Evolutionary conservation across 2,888 invertebrate genomes (phyloP), one percentile per base, ranked within the genome.

Genomic region (Chouioia cunea): DNA sequence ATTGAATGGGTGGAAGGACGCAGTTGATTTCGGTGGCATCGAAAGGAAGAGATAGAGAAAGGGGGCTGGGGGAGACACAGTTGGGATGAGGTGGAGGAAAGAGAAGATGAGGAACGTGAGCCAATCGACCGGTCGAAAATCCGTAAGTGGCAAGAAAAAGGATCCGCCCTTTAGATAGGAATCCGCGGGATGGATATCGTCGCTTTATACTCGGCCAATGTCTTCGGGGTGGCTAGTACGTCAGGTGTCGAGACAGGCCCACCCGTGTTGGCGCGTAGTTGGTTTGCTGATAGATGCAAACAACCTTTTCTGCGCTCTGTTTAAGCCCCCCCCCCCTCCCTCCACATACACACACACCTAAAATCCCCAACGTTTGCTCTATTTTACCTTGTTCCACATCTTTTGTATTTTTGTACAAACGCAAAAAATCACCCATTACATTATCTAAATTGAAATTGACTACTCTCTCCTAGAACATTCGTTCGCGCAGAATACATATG

Each of bases 261-360:
- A 85, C 85, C 85, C 85, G 84, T 84, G 84, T 82, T 79, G 84
- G 77, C 77, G 77, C 77, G 82, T 81, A 80, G 81, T 80, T 82
- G 79, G 82, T 81, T 83, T 82, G 82, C 82, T 84, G 84, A 83
- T 85, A 84, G 84, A 84, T 83, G 81, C 80, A 79, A 81, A 83
- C 80, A 83, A 85, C 83, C 84, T 85, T 81, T 73, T 78, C 77
- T n/a, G n/a, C n/a, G n/a, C n/a, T 80, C 77, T 79, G 81, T 79
- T 82, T 80, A 80, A 82, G 80, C 79, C 78, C 79, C 78, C 57
- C 78, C 80, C 79, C n/a, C n/a, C n/a, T n/a, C n/a, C n/a, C n/a
- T n/a, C n/a, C n/a, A n/a, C n/a, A n/a, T n/a, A n/a, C n/a, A n/a
- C n/a, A n/a, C n/a, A n/a, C n/a, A n/a, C n/a, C 82, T 82, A 81